phyloP scores from a whole-genome alignment of 1,140 invertebrate species.

The Apis cerana region DNA sequence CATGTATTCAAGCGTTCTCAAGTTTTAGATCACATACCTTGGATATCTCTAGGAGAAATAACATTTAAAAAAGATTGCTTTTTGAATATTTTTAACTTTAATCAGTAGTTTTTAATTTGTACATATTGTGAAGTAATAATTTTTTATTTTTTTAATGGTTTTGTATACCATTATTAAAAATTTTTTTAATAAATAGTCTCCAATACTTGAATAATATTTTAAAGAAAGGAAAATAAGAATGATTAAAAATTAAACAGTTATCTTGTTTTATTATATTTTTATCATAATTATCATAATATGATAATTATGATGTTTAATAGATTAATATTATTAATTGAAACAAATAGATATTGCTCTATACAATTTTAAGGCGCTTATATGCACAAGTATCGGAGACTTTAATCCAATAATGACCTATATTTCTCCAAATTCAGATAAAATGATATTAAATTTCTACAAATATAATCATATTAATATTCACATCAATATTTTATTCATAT shows the following conservation, averaged over 20 bases:
- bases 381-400: constrained; percentile 35
- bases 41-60: not conserved
- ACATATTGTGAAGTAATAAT: no score
- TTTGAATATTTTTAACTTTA: not conserved
- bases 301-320: not conserved
- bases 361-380: constrained; percentile 19
- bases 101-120: no score
- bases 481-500: constrained; percentile 26
- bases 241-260: not conserved
- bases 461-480: not conserved
- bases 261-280: no score
- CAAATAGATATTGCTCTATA: not conserved
- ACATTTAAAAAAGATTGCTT: not conserved
- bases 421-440: constrained; percentile 27
- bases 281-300: not conserved
- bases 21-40: fast-evolving
- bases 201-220: no score
- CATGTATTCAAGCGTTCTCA: not conserved
- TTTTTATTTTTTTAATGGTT: no score
- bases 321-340: constrained; percentile 18
- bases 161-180: no score
- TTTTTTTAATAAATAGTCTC: no score
- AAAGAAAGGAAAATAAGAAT: no score
- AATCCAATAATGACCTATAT: constrained; percentile 42
- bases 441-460: not conserved